Base-by-base conservation (phyloP, 2,888 invertebrate genomes). In the Nomada lathburiana region DNA sequence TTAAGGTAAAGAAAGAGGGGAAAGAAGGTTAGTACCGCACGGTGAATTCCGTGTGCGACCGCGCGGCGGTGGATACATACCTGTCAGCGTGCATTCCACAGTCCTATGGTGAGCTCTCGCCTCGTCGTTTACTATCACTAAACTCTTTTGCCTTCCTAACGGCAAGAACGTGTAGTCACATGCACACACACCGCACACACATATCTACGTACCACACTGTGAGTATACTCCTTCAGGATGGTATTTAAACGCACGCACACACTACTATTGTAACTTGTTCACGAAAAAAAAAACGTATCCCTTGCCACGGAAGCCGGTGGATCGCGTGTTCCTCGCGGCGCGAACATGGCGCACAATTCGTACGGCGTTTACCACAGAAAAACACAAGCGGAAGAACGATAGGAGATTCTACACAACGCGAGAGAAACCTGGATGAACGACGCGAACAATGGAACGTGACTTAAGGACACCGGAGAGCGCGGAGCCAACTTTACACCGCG, bases 21-120 rank as follows among this genome's bases (percentile, higher is more conserved):
- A 78, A 77, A 82, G 77, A 83, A 75, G 80, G 80, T 81, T 79
- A 80, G 71, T 84, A 82, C 83, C 83, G 87, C 82, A 76, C 71
- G 81, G 86, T 85, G 86, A 83, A 89, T 90, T 88, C 86, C 80
- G 85, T 89, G 88, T 85, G 91, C 90, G 83, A 86, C 83, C 85
- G 88, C 85, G 91, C 90, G 83, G 87, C 83, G 85, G 87, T 83
- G 89, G 82, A 86, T 91, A 92, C 93, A 86, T 91, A 92, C 93
- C 92, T 92, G 92, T 92, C 91, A 91, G 92, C 91, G 90, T 90
- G 89, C 92, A 92, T 93, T 92, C 91, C 92, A 92, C 91, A 84
- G 87, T 90, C 86, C 87, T 89, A 89, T 89, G 86, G 83, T 82
- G 80, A 13, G 20, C 76, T 74, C 76, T 74, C 65, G 69, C 57